Evolutionary conservation across 2,888 invertebrate genomes (phyloP).

Genomic region (Lepas anatifera): DNA sequence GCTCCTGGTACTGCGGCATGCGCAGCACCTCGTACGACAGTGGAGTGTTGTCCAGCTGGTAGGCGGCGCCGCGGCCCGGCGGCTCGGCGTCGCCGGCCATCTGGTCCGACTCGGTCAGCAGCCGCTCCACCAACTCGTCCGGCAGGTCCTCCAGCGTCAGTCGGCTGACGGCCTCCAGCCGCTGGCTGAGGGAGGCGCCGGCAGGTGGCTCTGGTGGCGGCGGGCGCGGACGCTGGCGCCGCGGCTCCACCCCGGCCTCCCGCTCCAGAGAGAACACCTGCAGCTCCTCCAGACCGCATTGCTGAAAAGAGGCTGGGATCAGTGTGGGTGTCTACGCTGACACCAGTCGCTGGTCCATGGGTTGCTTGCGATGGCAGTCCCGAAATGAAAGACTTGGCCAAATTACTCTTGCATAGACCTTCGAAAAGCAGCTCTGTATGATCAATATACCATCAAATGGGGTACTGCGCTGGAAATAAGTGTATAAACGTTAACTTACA

Average conservation of each 20-base stretch:
- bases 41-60: conserved; percentile 4
- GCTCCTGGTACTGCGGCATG: conserved; percentile 1
- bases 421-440: too few species aligned
- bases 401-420: too few species aligned
- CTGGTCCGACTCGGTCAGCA: not conserved
- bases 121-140: not conserved
- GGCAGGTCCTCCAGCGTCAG: not conserved
- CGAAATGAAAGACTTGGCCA: too few species aligned
- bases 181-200: not conserved
- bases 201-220: not conserved
- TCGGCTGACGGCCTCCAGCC: not conserved
- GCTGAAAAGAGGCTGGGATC: too few species aligned
- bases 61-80: not conserved
- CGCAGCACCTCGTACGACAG: conserved; percentile 9
- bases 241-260: not conserved
- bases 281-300: not conserved
- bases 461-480: too few species aligned
- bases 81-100: not conserved
- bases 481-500: too few species aligned
- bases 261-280: conserved; percentile 8
- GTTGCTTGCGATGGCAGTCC: too few species aligned
- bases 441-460: too few species aligned
- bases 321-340: too few species aligned
- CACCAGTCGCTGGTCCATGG: too few species aligned
- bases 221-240: not conserved